A percentile compares a stretch with the other conserved stretches of the same genome.
These are phyloP conservation scores for Dufourea novaeangliae DNA, from an alignment of 1,140 invertebrate species.

Conservation along the genomic window DNA sequence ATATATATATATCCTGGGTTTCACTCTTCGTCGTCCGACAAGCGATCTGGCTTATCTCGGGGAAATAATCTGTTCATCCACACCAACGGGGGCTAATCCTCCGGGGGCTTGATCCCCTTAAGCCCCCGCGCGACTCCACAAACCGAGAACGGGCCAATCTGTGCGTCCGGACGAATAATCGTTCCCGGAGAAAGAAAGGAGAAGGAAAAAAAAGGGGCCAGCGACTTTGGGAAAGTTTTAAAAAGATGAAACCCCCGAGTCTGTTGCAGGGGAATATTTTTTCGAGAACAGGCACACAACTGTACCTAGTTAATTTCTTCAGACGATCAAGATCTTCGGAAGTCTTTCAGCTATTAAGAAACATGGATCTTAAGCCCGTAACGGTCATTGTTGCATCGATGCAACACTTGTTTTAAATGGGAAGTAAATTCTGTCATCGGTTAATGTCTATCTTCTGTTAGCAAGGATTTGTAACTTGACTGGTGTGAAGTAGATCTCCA, in stretches of 20 bases:
- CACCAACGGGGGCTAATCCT: conserved; percentile 50
- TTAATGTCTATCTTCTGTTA: too few relatives aligned
- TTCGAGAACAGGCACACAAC: not conserved
- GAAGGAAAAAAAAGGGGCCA: not conserved
- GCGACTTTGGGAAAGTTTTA: conserved; percentile 12
- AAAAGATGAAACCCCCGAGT: too few relatives aligned
- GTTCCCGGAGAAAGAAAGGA: conserved; percentile 25
- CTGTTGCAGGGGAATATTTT: conserved; percentile 26
- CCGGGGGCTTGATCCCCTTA: conserved; percentile 39
- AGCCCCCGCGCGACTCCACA: conserved; percentile 38
- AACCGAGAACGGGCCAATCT: conserved; percentile 33
- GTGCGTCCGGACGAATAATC: conserved; percentile 48
- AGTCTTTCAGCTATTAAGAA: too few relatives aligned
- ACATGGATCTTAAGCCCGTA: too few relatives aligned
- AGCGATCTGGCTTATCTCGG: conserved; percentile 46
- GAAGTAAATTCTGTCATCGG: too few relatives aligned
- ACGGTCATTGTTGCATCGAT: too few relatives aligned
- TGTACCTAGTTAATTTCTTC: conserved; percentile 9
- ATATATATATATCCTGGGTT: too few relatives aligned
- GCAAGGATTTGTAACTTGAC: too few relatives aligned
- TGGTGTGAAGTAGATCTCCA: too few relatives aligned
- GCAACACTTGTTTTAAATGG: too few relatives aligned
- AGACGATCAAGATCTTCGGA: not conserved
- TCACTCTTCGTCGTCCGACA: conserved; percentile 23
- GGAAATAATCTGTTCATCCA: conserved; percentile 56